phyloP scores from a whole-genome alignment of 2,113 vertebrate genomes.

The Osmerus eperlanus region DNA sequence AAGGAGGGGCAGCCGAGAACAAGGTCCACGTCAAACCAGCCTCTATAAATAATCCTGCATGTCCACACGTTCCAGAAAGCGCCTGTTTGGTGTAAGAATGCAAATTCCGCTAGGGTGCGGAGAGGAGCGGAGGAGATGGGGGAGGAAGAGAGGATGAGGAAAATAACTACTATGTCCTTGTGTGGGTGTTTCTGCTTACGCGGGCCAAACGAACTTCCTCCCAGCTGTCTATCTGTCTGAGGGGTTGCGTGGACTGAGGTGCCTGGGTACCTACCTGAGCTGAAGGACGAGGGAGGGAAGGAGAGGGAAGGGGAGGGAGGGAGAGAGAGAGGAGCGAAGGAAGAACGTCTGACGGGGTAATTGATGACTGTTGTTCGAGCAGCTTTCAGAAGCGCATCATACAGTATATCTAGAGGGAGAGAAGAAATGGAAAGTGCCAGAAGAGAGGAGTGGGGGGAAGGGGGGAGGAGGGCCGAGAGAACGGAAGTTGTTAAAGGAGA shows the following conservation, averaged over 20 bases:
- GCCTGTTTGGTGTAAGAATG: constrained; percentile 47
- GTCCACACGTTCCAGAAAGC: constrained; percentile 37
- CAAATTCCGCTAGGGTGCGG: constrained; percentile 46
- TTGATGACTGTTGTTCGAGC: constrained; percentile 5
- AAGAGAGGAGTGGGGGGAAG: background rate
- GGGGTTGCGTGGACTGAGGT: background rate
- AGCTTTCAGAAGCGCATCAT: background rate
- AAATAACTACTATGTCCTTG: constrained; percentile 63
- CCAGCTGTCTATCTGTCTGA: background rate
- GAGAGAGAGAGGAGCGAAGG: background rate
- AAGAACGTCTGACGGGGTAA: background rate
- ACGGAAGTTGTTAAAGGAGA: background rate
- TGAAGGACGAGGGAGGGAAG: background rate
- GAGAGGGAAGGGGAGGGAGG: background rate
- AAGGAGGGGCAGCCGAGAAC: constrained; percentile 17
- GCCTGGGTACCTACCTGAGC: background rate
- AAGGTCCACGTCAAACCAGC: constrained; percentile 39
- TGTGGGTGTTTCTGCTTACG: constrained; percentile 55
- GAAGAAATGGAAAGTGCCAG: background rate
- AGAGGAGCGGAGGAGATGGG: constrained; percentile 35
- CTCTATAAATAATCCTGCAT: constrained; percentile 47
- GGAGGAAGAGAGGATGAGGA: constrained; percentile 15
- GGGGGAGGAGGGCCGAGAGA: background rate
- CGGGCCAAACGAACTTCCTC: constrained; percentile 45
- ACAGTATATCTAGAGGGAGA: background rate